Percentiles rank a stretch among this genome's conserved stretches.
These are phyloP conservation scores for Mormyrus hasselquistii DNA, from an alignment of 2,797 vertebrate species.

Conservation along the genomic window DNA sequence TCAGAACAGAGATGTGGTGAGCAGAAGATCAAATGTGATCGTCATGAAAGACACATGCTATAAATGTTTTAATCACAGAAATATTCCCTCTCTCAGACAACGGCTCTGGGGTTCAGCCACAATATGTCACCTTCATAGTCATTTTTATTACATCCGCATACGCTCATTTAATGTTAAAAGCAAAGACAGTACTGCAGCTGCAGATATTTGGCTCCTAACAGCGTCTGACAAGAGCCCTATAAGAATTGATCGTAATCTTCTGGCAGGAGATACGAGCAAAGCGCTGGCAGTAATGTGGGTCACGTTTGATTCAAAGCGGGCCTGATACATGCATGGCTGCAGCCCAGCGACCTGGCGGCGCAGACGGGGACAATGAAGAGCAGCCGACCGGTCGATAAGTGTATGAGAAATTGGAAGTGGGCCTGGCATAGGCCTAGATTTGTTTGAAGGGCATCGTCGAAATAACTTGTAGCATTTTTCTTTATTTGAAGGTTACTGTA, in stretches of 20 bases:
- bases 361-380: background rate
- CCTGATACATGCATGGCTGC: background rate
- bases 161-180: background rate
- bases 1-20: background rate
- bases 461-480: background rate
- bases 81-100: background rate
- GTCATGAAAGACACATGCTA: background rate
- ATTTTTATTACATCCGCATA: background rate
- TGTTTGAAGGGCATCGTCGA: background rate
- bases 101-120: background rate
- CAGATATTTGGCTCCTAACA: background rate
- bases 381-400: background rate
- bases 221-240: background rate
- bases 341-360: background rate
- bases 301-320: background rate
- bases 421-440: background rate
- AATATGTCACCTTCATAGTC: background rate
- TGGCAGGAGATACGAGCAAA: background rate
- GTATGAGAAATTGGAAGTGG: background rate
- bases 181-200: background rate
- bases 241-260: background rate
- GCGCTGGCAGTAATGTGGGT: background rate
- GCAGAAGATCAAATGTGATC: background rate
- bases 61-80: background rate
- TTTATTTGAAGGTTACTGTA: background rate